These are phyloP conservation scores for Isichthys henryi DNA, from an alignment of 2,113 vertebrate genomes.

Conservation along the genomic window DNA sequence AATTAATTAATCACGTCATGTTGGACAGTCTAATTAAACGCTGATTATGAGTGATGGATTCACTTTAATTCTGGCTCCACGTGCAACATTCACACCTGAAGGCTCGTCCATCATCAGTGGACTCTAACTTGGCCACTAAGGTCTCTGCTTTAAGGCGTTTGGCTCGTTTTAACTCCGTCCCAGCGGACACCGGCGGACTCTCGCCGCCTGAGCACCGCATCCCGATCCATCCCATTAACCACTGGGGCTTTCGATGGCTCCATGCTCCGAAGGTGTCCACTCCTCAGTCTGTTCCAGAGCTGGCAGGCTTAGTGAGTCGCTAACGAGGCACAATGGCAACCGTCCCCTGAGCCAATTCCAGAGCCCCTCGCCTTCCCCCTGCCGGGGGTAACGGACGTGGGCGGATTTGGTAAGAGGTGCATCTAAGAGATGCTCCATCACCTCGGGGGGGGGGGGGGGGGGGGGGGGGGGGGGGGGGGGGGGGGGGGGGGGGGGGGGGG, in stretches of 20 bases:
- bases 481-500: too few species aligned
- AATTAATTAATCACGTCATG: slow-evolving; percentile 12
- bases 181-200: not conserved
- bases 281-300: not conserved
- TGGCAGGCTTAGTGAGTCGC: not conserved
- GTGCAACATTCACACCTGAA: not conserved
- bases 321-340: not conserved
- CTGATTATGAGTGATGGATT: not conserved
- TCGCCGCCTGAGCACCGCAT: not conserved
- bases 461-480: too few species aligned
- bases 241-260: not conserved
- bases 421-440: not conserved
- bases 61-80: not conserved
- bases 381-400: not conserved
- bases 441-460: too few species aligned
- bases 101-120: not conserved
- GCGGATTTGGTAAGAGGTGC: slow-evolving; percentile 10
- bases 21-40: slow-evolving; percentile 2
- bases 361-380: not conserved
- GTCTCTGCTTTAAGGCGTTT: not conserved
- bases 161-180: not conserved
- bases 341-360: not conserved
- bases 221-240: not conserved
- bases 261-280: not conserved
- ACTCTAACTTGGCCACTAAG: not conserved